Evolutionary conservation across 1,140 invertebrate genomes (phyloP).

Genomic region (Sweltsa coloradensis): DNA sequence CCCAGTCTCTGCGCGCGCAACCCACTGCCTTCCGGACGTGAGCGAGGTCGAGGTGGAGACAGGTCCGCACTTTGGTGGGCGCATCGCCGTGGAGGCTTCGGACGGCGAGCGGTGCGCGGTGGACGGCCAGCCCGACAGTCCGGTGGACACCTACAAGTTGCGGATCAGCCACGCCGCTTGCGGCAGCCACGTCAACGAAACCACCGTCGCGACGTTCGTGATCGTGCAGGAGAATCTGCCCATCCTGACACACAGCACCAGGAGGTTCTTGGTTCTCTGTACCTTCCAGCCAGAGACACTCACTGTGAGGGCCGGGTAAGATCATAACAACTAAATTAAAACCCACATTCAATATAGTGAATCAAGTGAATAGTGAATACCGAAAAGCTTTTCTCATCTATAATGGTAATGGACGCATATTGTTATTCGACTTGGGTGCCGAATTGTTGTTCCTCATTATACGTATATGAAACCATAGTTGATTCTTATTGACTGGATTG

Average conservation of each 20-base stretch:
- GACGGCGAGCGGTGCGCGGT: slow-evolving; percentile 22
- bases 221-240: slow-evolving; percentile 68
- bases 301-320: slow-evolving; percentile 57
- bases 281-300: slow-evolving; percentile 66
- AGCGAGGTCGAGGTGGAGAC: slow-evolving; percentile 70
- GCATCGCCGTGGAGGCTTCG: slow-evolving; percentile 56
- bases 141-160: slow-evolving; percentile 54
- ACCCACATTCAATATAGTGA: too few relatives aligned
- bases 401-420: too few relatives aligned
- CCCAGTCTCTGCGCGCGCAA: slow-evolving; percentile 62
- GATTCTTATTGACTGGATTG: too few relatives aligned
- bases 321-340: too few relatives aligned
- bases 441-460: too few relatives aligned
- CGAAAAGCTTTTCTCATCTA: too few relatives aligned
- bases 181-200: slow-evolving; percentile 59
- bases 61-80: slow-evolving; percentile 59
- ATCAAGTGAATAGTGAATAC: too few relatives aligned
- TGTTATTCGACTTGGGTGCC: too few relatives aligned
- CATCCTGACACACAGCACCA: slow-evolving; percentile 66
- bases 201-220: slow-evolving; percentile 61
- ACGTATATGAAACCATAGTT: too few relatives aligned
- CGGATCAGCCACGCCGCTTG: slow-evolving; percentile 60
- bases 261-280: slow-evolving; percentile 64
- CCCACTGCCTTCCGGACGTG: slow-evolving; percentile 56
- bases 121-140: slow-evolving; percentile 37